Evolutionary conservation across 2,888 invertebrate species (phyloP).

Genomic region (Drosophila pegasa): DNA sequence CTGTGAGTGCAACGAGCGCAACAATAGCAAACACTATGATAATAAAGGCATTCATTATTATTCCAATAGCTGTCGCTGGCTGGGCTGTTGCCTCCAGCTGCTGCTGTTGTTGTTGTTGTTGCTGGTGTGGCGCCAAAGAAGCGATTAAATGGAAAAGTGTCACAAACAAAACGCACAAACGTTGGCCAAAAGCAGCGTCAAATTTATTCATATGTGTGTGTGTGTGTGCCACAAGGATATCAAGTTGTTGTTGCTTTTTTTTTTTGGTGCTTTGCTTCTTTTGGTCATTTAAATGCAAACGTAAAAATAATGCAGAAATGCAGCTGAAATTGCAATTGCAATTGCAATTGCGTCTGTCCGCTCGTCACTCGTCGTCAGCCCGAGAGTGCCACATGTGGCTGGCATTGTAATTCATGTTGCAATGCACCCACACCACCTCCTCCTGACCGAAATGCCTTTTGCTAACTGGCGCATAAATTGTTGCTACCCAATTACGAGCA

Average conservation of each 20-base stretch:
- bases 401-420: slow-evolving; percentile 71
- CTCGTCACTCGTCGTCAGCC: slow-evolving; percentile 34
- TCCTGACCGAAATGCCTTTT: slow-evolving; percentile 9
- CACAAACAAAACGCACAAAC: slow-evolving; percentile 67
- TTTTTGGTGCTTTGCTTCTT: background rate
- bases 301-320: slow-evolving; percentile 64
- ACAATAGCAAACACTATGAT: slow-evolving; percentile 62
- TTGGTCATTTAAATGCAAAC: slow-evolving; percentile 63
- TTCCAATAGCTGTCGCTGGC: slow-evolving; percentile 64
- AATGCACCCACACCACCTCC: slow-evolving; percentile 7
- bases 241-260: slow-evolving; percentile 19
- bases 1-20: slow-evolving; percentile 32
- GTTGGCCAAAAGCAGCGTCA: slow-evolving; percentile 42
- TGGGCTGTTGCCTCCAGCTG: slow-evolving; percentile 35
- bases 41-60: slow-evolving; percentile 79
- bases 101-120: slow-evolving; percentile 40
- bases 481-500: slow-evolving; percentile 78
- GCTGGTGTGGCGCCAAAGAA: slow-evolving; percentile 78
- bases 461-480: slow-evolving; percentile 73
- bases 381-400: slow-evolving; percentile 59
- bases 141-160: slow-evolving; percentile 82
- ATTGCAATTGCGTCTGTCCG: slow-evolving; percentile 52
- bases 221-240: slow-evolving; percentile 31
- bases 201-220: slow-evolving; percentile 59
- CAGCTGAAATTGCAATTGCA: slow-evolving; percentile 69